Conservation (phyloP, 2,888 invertebrate species). For the Reticulitermes lucifugus region DNA sequence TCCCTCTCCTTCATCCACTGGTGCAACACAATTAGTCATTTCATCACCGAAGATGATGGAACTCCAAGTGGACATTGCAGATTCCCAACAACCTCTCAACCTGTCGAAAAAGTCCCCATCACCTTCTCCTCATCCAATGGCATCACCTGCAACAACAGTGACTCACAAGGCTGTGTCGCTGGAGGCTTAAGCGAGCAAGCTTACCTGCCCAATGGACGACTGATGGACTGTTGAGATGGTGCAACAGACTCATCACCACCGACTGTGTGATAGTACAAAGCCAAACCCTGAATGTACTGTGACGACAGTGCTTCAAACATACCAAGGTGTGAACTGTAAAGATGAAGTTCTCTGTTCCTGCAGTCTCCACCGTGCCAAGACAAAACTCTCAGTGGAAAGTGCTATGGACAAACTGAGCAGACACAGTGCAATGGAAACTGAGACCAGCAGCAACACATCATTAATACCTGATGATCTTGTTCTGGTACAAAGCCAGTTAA, state of each 20-base stretch:
- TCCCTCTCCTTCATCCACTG: conserved; percentile 67
- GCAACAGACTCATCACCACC: conserved; percentile 48
- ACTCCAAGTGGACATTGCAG: conserved; percentile 86
- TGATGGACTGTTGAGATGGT: conserved; percentile 25
- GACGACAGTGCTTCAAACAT: conserved; percentile 34
- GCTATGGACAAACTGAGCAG: conserved; percentile 22
- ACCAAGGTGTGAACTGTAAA: conserved; percentile 14
- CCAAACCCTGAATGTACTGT: conserved; percentile 39
- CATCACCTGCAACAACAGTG: conserved; percentile 62
- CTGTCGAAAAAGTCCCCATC: conserved; percentile 87
- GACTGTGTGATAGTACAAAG: conserved; percentile 55
- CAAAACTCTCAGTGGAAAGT: conserved; percentile 37
- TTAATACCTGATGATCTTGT: conserved; percentile 21
- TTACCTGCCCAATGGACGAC: conserved; percentile 11
- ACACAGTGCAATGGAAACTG: conserved; percentile 4
- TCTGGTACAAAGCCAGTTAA: conserved; percentile 38
- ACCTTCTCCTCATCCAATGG: conserved; percentile 77
- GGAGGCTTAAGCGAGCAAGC: conserved; percentile 61
- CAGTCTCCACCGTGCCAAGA: conserved; percentile 39
- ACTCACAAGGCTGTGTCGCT: conserved; percentile 57
- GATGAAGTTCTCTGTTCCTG: conserved; percentile 29
- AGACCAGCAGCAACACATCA: neutral
- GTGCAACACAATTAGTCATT: conserved; percentile 61
- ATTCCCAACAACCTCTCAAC: conserved; percentile 86
- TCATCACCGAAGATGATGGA: conserved; percentile 70